phyloP scores from a whole-genome alignment of 2,888 invertebrate genomes.

The Cataglyphis livida region DNA sequence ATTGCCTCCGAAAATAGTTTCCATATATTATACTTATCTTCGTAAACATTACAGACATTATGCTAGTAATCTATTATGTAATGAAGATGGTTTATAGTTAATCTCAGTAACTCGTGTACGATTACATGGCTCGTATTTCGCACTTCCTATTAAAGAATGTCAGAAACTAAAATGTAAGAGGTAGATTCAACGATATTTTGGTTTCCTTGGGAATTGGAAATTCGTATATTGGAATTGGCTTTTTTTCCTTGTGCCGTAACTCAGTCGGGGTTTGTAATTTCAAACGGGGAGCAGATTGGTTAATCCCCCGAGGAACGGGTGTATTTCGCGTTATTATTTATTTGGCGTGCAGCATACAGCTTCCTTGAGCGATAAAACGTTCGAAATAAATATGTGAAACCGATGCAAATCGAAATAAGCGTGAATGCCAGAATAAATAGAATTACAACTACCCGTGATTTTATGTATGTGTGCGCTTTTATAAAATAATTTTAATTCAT shows the following conservation, averaged over 20 bases:
- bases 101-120: not conserved
- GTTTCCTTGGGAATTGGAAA: slow-evolving; percentile 50
- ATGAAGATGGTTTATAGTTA: not conserved
- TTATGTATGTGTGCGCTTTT: not conserved
- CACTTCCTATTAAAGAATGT: slow-evolving; percentile 33
- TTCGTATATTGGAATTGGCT: slow-evolving; percentile 53
- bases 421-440: slow-evolving; percentile 16
- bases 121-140: slow-evolving; percentile 34
- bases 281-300: slow-evolving; percentile 39
- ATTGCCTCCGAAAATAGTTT: too few relatives aligned
- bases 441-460: not conserved
- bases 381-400: slow-evolving; percentile 34
- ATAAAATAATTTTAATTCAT: not conserved
- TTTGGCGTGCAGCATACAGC: slow-evolving; percentile 8
- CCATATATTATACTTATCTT: not conserved
- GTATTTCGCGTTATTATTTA: slow-evolving; percentile 46
- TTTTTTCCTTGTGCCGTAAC: slow-evolving; percentile 40
- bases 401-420: not conserved
- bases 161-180: slow-evolving; percentile 36
- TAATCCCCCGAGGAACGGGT: slow-evolving; percentile 14
- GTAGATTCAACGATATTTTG: slow-evolving; percentile 37
- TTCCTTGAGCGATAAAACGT: slow-evolving; percentile 16
- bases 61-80: slow-evolving; percentile 10
- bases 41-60: not conserved
- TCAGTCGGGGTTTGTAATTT: slow-evolving; percentile 55